Percentiles rank a stretch among this genome's conserved stretches.
Evolutionary conservation across 2,797 vertebrate genomes (phyloP).

Genomic region (Fistularia tabacaria): DNA sequence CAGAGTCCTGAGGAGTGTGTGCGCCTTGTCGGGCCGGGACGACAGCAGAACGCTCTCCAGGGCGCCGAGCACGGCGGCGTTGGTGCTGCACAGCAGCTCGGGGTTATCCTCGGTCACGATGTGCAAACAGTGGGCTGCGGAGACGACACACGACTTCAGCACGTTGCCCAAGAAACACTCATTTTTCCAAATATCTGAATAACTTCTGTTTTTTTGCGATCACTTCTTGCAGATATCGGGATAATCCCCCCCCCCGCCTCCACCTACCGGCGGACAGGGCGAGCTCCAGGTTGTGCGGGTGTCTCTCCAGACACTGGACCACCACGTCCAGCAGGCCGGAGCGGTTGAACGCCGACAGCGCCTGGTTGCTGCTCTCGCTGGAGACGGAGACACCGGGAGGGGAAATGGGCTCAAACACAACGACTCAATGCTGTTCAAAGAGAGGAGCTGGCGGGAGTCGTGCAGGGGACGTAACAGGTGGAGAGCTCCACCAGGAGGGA

Average conservation of each 20-base stretch:
- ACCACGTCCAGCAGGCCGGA: conserved; percentile 85
- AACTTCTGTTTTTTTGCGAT: no score
- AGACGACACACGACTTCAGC: no score
- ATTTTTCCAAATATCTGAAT: no score
- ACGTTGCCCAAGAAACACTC: no score
- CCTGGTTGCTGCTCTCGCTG: conserved; percentile 90
- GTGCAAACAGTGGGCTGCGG: conserved; percentile 90
- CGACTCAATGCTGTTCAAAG: no score
- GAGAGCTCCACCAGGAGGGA: no score
- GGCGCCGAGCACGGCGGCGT: conserved; percentile 67
- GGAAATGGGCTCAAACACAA: no score
- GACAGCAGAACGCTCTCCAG: conserved; percentile 82
- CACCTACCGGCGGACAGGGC: conserved; percentile 88
- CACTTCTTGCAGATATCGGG: no score
- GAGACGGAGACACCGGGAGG: background rate
- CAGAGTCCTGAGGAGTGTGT: conserved; percentile 83
- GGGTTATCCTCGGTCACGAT: conserved; percentile 94
- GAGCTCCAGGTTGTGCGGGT: conserved; percentile 83
- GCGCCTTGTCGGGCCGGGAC: conserved; percentile 76
- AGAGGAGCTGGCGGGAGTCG: no score
- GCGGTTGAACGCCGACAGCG: conserved; percentile 89
- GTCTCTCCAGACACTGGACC: conserved; percentile 84
- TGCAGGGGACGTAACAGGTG: no score
- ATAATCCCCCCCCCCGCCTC: no score
- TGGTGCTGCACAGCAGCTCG: conserved; percentile 82